Conservation (phyloP, 2,113 vertebrate genomes). For the Macrotis lagotis region DNA sequence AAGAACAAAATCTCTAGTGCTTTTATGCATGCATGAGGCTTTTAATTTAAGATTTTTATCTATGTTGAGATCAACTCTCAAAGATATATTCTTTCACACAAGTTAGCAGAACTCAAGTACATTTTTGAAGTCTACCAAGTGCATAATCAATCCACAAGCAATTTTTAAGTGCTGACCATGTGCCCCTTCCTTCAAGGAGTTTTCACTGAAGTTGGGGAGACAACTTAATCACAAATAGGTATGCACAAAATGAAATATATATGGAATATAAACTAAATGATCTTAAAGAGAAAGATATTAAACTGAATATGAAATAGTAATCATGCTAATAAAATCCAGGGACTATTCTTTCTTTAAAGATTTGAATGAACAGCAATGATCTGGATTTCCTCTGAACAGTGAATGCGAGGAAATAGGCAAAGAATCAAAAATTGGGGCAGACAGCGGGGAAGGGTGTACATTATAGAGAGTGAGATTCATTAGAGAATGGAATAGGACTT, state of each 20-base stretch:
- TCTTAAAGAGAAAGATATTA: not conserved
- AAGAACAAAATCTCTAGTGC: conserved; percentile 1
- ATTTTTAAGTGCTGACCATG: not conserved
- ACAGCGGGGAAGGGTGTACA: too few species aligned
- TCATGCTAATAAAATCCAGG: conserved; percentile 54
- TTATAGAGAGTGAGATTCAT: not conserved
- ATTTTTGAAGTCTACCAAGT: not conserved
- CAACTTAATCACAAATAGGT: not conserved
- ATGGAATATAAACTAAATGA: not conserved
- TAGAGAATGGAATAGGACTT: not conserved
- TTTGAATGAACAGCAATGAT: conserved; percentile 67
- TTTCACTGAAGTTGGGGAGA: conserved; percentile 39
- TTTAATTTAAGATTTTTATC: not conserved
- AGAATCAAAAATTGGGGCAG: conserved; percentile 27
- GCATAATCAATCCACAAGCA: not conserved
- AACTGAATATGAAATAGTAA: conserved; percentile 48
- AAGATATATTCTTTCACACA: conserved; percentile 35
- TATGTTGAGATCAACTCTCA: conserved; percentile 22
- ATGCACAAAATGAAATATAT: not conserved
- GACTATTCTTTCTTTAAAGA: conserved; percentile 57
- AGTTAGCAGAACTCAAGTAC: not conserved
- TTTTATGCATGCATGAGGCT: conserved; percentile 15
- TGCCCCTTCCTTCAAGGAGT: conserved; percentile 2
- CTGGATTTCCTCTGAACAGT: conserved; percentile 64
- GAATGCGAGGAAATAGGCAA: conserved; percentile 30